phyloP scores from a whole-genome alignment of 2,888 invertebrate species.

The Cremastinae sp. region DNA sequence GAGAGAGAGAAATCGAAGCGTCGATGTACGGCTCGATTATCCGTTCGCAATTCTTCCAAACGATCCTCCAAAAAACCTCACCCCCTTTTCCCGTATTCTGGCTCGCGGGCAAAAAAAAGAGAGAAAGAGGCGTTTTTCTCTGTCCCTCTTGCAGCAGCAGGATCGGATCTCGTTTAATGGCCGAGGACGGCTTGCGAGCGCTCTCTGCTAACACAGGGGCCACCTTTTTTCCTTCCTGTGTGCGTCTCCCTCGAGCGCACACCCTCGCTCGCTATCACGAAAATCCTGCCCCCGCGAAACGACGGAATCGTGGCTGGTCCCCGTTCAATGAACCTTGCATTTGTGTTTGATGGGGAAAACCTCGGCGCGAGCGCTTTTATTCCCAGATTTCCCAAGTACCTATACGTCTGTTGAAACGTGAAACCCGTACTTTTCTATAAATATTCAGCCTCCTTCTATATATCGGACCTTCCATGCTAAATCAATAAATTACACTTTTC shows the following conservation, averaged over 20 bases:
- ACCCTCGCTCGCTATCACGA: slow-evolving; percentile 19
- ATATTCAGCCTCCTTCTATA: slow-evolving; percentile 11
- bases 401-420: slow-evolving; percentile 40
- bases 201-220: slow-evolving; percentile 59
- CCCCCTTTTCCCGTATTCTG: slow-evolving; percentile 10
- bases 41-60: slow-evolving; percentile 69
- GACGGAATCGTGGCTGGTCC: slow-evolving; percentile 58
- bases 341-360: slow-evolving; percentile 70
- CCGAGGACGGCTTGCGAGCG: slow-evolving; percentile 58
- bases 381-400: slow-evolving; percentile 64
- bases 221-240: slow-evolving; percentile 8
- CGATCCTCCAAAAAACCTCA: slow-evolving; percentile 63
- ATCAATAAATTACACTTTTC: slow-evolving; percentile 4
- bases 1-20: slow-evolving; percentile 41
- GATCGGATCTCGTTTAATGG: slow-evolving; percentile 71
- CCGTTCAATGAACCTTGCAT: slow-evolving; percentile 69
- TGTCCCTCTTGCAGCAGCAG: slow-evolving; percentile 14
- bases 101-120: slow-evolving; percentile 38
- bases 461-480: slow-evolving; percentile 21
- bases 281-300: slow-evolving; percentile 55
- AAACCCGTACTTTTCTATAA: background rate
- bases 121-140: background rate
- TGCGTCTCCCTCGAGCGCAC: slow-evolving; percentile 18
- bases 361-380: slow-evolving; percentile 66
- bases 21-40: slow-evolving; percentile 68